These are phyloP conservation scores for Acrossocheilus fasciatus DNA, from an alignment of 2,797 vertebrate species.

Conservation along the genomic window DNA sequence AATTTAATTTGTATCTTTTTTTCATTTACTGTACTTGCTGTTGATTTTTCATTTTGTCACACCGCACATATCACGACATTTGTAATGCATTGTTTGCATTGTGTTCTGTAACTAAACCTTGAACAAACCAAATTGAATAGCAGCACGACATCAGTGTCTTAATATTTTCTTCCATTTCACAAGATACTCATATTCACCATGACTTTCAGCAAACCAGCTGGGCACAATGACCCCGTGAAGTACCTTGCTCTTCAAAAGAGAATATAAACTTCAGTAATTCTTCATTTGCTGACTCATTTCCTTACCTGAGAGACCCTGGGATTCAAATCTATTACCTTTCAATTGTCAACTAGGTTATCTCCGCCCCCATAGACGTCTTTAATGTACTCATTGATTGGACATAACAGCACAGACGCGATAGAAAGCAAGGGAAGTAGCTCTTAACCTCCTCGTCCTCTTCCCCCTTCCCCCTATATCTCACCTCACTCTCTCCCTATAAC, in stretches of 20 bases:
- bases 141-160: not conserved
- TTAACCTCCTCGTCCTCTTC: slow-evolving; percentile 29
- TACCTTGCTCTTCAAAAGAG: not conserved
- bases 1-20: not conserved
- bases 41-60: not conserved
- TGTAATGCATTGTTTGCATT: not conserved
- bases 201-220: not conserved
- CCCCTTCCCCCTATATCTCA: not conserved
- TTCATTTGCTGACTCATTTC: slow-evolving; percentile 22
- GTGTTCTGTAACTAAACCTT: not conserved
- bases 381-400: slow-evolving; percentile 36
- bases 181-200: not conserved
- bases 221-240: not conserved
- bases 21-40: not conserved
- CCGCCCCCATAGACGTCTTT: not conserved
- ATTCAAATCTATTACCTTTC: slow-evolving; percentile 35
- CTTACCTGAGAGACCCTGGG: not conserved
- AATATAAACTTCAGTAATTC: slow-evolving; percentile 8
- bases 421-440: slow-evolving; percentile 15
- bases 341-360: slow-evolving; percentile 26
- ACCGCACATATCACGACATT: not conserved
- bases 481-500: slow-evolving; percentile 38
- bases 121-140: slow-evolving; percentile 2
- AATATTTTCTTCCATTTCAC: not conserved
- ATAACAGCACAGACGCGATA: not conserved